Evolutionary conservation across 1,140 invertebrate species (phyloP).

Genomic region (Pseudomyrmex concolor): DNA sequence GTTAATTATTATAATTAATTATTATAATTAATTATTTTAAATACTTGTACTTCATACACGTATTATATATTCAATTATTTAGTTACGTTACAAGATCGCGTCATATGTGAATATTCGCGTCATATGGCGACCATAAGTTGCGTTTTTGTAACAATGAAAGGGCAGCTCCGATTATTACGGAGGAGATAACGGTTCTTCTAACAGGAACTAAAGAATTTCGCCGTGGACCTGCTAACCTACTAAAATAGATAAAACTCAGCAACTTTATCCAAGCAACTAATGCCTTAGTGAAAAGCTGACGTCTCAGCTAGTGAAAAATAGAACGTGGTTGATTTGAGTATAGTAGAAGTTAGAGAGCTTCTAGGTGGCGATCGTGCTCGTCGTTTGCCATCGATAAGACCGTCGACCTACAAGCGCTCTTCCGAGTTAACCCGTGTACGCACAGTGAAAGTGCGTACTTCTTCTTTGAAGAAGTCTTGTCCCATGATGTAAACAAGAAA

Average conservation of each 20-base stretch:
- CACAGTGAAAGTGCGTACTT: conserved; percentile 61
- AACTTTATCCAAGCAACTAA: no score
- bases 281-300: conserved; percentile 19
- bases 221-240: conserved; percentile 79
- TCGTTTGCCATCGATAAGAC: conserved; percentile 23
- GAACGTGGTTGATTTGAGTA: conserved; percentile 39
- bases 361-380: not conserved
- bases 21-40: no score
- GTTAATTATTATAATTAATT: no score
- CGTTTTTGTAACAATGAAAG: conserved; percentile 55
- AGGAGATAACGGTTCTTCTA: conserved; percentile 80
- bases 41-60: no score
- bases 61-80: no score
- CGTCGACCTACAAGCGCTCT: conserved; percentile 40
- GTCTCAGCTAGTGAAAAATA: not conserved
- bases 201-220: conserved; percentile 73
- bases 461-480: conserved; percentile 20
- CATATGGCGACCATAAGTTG: not conserved
- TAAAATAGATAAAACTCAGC: conserved; percentile 75
- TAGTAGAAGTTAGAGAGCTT: conserved; percentile 44
- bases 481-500: conserved; percentile 9
- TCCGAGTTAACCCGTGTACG: conserved; percentile 27
- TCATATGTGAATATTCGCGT: not conserved
- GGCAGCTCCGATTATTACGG: conserved; percentile 66
- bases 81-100: no score